Percentiles rank a stretch among this genome's conserved stretches.
Evolutionary conservation across 2,797 vertebrate species (phyloP).

Genomic region (Agapornis canus): DNA sequence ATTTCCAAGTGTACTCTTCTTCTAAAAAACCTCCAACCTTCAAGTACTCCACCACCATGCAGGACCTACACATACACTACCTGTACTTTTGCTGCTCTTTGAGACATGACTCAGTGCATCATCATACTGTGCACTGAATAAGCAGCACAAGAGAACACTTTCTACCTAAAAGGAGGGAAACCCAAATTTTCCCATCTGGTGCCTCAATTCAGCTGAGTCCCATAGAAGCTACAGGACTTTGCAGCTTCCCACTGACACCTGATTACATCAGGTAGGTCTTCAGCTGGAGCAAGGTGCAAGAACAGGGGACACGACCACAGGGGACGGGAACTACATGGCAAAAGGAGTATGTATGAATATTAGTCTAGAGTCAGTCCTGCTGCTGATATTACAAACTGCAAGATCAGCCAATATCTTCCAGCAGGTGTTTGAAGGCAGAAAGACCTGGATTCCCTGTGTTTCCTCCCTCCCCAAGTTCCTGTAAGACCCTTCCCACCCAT

Average conservation of each 20-base stretch:
- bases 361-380: background rate
- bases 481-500: background rate
- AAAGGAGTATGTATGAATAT: background rate
- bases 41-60: fast-evolving
- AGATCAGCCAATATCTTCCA: background rate
- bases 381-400: background rate
- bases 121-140: background rate
- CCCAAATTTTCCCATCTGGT: background rate
- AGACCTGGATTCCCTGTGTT: background rate
- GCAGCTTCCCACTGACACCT: background rate
- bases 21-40: background rate
- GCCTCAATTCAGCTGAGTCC: background rate
- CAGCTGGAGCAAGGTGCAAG: background rate
- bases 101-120: background rate
- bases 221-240: background rate
- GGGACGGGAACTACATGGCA: background rate
- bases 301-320: background rate
- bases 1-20: background rate
- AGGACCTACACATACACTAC: fast-evolving
- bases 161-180: background rate
- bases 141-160: background rate
- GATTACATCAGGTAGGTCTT: background rate
- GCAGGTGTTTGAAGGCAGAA: background rate
- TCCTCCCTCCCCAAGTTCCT: background rate
- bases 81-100: background rate